Percentiles rank a stretch among this genome's conserved stretches.
These are phyloP conservation scores for Notolabrus celidotus DNA, from an alignment of 2,797 vertebrate genomes.

Conservation along the genomic window DNA sequence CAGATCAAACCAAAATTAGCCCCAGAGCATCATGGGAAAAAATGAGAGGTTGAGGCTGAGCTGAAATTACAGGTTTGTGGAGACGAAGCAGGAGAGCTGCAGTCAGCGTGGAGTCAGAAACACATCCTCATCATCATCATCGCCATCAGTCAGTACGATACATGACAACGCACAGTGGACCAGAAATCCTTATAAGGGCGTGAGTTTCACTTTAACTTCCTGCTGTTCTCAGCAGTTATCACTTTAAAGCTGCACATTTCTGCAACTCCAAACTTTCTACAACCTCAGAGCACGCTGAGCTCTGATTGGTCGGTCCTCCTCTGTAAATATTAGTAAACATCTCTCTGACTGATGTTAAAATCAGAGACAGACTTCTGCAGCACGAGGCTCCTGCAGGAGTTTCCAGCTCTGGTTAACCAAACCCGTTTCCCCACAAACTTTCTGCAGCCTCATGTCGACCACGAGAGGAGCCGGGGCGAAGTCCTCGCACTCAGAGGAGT, in stretches of 20 bases:
- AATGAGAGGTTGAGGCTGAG: slow-evolving; percentile 9
- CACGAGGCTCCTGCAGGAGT: neutral
- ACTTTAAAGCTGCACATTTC: too few species aligned
- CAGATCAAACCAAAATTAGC: slow-evolving; percentile 57
- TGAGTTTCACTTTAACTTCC: too few species aligned
- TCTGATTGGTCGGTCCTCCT: too few species aligned
- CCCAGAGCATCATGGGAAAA: slow-evolving; percentile 38
- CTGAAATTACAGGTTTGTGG: slow-evolving; percentile 72
- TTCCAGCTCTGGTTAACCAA: neutral
- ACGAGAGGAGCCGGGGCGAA: neutral
- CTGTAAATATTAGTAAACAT: too few species aligned
- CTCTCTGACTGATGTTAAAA: neutral
- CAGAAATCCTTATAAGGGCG: neutral
- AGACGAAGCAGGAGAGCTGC: slow-evolving; percentile 42
- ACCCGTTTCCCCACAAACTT: neutral
- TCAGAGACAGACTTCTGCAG: neutral
- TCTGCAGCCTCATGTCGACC: too few species aligned
- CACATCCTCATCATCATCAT: slow-evolving; percentile 13
- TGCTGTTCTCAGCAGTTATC: too few species aligned
- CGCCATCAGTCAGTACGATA: too few species aligned
- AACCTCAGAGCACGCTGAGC: too few species aligned
- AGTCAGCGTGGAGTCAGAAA: slow-evolving; percentile 53
- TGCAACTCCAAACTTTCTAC: too few species aligned
- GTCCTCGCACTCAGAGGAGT: neutral
- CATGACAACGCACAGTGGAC: neutral